A percentile compares a stretch with the other conserved stretches of the same genome.
Evolutionary conservation across 1,140 invertebrate species (phyloP).

Genomic region (Sitobion miscanthi): DNA sequence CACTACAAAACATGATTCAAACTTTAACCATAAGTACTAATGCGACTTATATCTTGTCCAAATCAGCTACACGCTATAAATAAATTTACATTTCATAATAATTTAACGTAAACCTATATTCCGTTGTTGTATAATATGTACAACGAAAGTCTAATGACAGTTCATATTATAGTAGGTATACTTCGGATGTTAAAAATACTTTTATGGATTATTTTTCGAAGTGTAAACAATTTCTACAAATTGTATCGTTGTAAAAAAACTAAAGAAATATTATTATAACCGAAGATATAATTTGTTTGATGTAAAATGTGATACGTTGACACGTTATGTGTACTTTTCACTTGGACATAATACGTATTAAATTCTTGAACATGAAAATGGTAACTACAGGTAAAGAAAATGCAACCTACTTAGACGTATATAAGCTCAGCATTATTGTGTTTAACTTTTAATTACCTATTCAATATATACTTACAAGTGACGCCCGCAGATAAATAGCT

Average conservation of each 20-base stretch:
- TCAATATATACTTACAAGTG: too few relatives aligned
- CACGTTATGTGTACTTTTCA: background rate
- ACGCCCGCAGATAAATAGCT: too few relatives aligned
- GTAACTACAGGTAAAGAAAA: too few relatives aligned
- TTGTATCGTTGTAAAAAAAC: too few relatives aligned
- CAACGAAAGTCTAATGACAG: constrained; percentile 7
- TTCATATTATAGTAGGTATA: background rate
- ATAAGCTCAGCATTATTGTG: too few relatives aligned
- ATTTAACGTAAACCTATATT: background rate
- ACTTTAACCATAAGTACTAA: background rate
- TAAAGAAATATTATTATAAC: background rate
- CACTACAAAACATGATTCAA: background rate
- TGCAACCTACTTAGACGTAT: too few relatives aligned
- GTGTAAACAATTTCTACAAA: background rate
- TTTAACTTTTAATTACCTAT: too few relatives aligned
- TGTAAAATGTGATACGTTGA: too few relatives aligned
- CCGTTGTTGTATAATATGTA: background rate
- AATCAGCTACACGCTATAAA: background rate
- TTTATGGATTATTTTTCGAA: background rate
- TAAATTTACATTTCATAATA: background rate
- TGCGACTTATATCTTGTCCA: background rate
- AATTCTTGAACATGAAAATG: too few relatives aligned
- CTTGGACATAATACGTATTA: too few relatives aligned
- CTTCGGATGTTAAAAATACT: background rate
- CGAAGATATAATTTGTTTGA: background rate